Conservation (phyloP, 2,797 vertebrate species). For the Cirrhinus molitorella region DNA sequence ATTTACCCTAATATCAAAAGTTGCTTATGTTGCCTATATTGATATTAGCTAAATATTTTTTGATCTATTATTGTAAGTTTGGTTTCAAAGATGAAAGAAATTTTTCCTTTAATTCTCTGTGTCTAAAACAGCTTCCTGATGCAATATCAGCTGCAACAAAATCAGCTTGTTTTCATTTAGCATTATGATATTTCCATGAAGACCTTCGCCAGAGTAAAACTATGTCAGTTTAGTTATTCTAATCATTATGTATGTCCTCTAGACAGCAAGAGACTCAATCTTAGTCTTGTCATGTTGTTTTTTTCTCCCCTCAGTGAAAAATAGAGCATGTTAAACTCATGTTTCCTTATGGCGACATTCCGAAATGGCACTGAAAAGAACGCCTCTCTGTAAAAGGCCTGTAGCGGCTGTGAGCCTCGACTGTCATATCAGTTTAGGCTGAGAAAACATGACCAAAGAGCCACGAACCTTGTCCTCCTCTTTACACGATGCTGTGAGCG, state of each 20-base stretch:
- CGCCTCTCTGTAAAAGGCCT: conserved; percentile 39
- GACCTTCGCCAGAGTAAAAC: not conserved
- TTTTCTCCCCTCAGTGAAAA: not conserved
- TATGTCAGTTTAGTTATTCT: not conserved
- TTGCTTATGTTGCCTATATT: not conserved
- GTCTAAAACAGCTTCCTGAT: not conserved
- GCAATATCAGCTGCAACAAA: not conserved
- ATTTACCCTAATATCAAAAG: too few species aligned
- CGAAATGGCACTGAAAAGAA: conserved; percentile 2
- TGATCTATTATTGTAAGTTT: not conserved
- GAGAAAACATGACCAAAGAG: conserved; percentile 46
- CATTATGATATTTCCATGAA: not conserved
- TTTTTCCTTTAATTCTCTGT: too few species aligned
- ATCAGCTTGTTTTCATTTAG: not conserved
- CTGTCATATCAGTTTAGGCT: conserved; percentile 46
- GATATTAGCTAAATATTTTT: not conserved
- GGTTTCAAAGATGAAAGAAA: too few species aligned
- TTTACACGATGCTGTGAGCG: conserved; percentile 5
- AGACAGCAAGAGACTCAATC: not conserved
- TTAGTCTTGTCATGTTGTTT: not conserved
- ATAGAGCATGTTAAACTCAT: conserved; percentile 39
- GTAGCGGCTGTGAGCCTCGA: conserved; percentile 14
- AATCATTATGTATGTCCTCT: not conserved
- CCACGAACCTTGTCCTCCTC: conserved; percentile 22
- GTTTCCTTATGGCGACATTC: conserved; percentile 13